These are phyloP conservation scores for Melanaphis sacchari DNA, from an alignment of 1,140 invertebrate species.

Conservation along the genomic window DNA sequence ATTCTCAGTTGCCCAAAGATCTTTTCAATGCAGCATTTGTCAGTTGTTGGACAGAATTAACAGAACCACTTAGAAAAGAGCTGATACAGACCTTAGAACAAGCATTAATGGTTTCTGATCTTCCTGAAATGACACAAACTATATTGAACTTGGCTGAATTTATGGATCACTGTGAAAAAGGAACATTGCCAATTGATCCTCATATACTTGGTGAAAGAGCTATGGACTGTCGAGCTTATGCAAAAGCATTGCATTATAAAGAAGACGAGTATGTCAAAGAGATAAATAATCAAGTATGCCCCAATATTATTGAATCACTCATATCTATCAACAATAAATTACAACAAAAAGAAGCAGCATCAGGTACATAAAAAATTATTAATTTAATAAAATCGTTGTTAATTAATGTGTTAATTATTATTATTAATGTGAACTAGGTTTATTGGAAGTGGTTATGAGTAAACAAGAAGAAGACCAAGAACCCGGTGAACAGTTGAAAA, in stretches of 20 bases:
- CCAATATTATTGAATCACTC: conserved; percentile 77
- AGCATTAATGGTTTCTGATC: conserved; percentile 89
- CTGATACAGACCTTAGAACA: conserved; percentile 87
- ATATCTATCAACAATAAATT: conserved; percentile 99
- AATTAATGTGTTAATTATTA: neutral
- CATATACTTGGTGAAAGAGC: conserved; percentile 82
- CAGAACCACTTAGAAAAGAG: conserved; percentile 81
- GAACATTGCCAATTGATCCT: conserved; percentile 88
- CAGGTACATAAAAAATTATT: conserved; percentile 68
- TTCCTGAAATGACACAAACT: conserved; percentile 97
- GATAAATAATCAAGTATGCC: conserved; percentile 75
- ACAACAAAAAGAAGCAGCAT: conserved; percentile 96
- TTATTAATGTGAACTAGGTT: conserved; percentile 31
- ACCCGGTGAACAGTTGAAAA: conserved; percentile 72
- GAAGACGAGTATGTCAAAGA: conserved; percentile 91
- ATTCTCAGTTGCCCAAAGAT: conserved; percentile 91
- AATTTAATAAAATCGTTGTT: neutral
- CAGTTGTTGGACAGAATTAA: conserved; percentile 97
- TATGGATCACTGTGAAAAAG: conserved; percentile 99
- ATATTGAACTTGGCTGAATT: conserved; percentile 98
- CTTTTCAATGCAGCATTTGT: conserved; percentile 99
- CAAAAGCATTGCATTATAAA: conserved; percentile 98
- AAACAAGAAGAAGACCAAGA: conserved; percentile 51
- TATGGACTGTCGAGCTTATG: conserved; percentile 78
- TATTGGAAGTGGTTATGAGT: conserved; percentile 47